Conservation (phyloP, 2,797 vertebrate species). For the Galaxias olidus region DNA sequence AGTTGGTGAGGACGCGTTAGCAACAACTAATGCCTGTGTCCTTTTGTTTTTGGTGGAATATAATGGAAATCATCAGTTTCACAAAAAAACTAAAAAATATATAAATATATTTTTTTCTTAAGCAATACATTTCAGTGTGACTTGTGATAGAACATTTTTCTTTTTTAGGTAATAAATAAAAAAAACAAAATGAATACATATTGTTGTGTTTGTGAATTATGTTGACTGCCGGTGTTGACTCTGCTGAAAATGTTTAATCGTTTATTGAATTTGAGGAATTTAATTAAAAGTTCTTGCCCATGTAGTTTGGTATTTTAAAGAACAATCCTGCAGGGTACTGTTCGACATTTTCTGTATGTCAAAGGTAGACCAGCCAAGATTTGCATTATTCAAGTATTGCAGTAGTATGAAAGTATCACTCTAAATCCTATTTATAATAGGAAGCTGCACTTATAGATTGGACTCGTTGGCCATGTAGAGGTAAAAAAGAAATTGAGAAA, state of each 20-base stretch:
- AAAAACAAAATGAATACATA: conserved; percentile 62
- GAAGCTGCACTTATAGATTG: no score
- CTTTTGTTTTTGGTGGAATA: conserved; percentile 76
- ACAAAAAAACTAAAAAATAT: conserved; percentile 72
- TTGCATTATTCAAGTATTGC: conserved; percentile 50
- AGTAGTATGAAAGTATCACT: no score
- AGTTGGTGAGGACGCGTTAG: conserved; percentile 56
- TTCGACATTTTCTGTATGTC: neutral
- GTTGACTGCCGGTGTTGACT: no score
- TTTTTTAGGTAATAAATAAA: conserved; percentile 88
- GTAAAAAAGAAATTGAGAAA: neutral
- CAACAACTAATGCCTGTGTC: conserved; percentile 68
- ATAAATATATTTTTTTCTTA: conserved; percentile 87
- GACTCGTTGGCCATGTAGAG: neutral
- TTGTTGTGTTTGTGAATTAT: conserved; percentile 51
- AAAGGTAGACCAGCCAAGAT: conserved; percentile 23
- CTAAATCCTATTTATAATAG: neutral
- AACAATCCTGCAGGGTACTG: conserved; percentile 21
- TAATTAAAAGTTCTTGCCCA: conserved; percentile 21
- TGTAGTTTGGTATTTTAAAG: conserved; percentile 33
- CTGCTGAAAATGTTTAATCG: no score
- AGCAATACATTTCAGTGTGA: conserved; percentile 91
- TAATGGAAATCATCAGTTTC: conserved; percentile 76
- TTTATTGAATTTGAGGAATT: conserved; percentile 15
- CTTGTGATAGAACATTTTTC: conserved; percentile 86